Base-by-base conservation (phyloP, 2,888 invertebrate species). In the Gnatocerus cornutus region DNA sequence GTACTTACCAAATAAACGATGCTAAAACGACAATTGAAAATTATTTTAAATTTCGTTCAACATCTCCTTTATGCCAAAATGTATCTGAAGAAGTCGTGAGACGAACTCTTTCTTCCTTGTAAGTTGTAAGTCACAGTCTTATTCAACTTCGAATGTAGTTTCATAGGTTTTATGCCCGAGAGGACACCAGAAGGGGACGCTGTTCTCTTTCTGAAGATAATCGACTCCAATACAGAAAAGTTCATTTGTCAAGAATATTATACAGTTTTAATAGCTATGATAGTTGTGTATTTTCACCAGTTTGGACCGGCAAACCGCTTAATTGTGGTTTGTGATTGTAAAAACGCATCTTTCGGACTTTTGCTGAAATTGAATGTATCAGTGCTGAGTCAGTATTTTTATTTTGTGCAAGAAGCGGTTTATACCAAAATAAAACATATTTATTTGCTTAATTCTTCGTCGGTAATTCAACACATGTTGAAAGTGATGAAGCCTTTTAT, bases 251-350 rank as follows among this genome's bases (percentile, higher is more conserved):
- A 7, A 4, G 33, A 52, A 12, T 5, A 10, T 10, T 5, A 3
- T 1, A 29, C 21, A 30, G 30, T 30, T 4, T 2, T n/a, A 3
- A 10, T 33, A 3, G 16, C 16, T 14, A 10, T 12, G 4, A 6
- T 30, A 13, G 5, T 27, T 3, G n/a, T 52, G 29, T 52, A 52
- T 52, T 52, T 33, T 7, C 52, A 52, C 13, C 52, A 29, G 16
- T 13, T 9, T 8, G 52, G 52, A 2, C 52, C 52, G 5, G 13
- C 29, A 10, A 52, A 52, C 3, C 30, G 52, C 6, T 10, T 52
- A n/a, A n/a, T 29, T 3, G 7, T 52, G 12, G 9, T 52, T 10
- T 9, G 7, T 4, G 52, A 52, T 29, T 6, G 21, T 6, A 29
- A 10, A 30, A 3, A 5, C 3, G n/a, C 52, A 5, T 9, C 30